Conservation (phyloP, 1,140 invertebrate genomes). For the Pectinophora gossypiella region DNA sequence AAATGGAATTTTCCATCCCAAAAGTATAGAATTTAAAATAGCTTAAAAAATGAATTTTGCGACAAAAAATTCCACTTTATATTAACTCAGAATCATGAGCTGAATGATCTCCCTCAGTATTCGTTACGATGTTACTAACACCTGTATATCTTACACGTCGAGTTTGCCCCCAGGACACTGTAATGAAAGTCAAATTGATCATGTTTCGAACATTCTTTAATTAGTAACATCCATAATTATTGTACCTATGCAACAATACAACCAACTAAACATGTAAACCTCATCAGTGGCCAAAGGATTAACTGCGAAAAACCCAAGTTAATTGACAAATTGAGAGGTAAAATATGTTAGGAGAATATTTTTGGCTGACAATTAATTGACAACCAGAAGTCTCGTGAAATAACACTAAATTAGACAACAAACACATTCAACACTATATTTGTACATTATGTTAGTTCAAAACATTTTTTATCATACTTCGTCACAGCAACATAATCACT, state of each 20-base stretch:
- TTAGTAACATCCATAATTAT: constrained; percentile 67
- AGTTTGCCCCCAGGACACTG: no score
- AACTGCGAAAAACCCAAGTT: background rate
- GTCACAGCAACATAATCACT: constrained; percentile 69
- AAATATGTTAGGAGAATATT: no score
- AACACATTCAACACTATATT: constrained; percentile 5
- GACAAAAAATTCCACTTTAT: no score
- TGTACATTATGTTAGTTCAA: constrained; percentile 14
- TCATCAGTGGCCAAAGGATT: background rate
- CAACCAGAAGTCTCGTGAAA: no score
- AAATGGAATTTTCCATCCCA: no score
- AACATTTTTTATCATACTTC: background rate
- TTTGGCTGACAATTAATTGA: no score
- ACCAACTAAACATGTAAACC: constrained; percentile 32
- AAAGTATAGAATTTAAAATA: no score
- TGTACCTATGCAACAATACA: constrained; percentile 46
- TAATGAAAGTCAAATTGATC: background rate
- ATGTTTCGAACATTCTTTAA: constrained; percentile 60
- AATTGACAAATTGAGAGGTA: background rate
- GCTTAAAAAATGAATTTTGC: no score
- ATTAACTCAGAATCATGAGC: no score
- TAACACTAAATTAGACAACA: constrained; percentile 1
- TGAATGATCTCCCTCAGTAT: no score
- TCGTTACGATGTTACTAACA: no score
- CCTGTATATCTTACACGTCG: no score